Evolutionary conservation across 2,113 vertebrate species (phyloP).

Genomic region (Synodontis membranacea): DNA sequence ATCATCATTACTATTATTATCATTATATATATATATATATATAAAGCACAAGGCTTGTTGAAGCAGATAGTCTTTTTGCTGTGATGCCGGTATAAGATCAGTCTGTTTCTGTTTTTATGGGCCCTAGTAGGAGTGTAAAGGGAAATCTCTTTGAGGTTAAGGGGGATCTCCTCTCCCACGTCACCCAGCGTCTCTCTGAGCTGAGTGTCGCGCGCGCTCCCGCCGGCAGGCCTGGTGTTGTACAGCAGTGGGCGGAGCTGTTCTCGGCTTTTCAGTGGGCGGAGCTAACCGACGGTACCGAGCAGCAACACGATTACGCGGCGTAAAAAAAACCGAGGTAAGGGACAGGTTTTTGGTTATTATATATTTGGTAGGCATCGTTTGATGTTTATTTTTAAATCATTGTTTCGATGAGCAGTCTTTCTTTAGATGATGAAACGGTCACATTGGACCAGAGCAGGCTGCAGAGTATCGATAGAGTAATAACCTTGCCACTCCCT

Average conservation of each 20-base stretch:
- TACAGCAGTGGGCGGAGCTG: slow-evolving; percentile 57
- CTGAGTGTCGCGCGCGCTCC: not conserved
- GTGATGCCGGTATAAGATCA: not conserved
- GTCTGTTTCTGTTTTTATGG: not conserved
- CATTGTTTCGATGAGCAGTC: not conserved
- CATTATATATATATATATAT: no score
- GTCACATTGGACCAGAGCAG: not conserved
- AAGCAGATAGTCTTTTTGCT: no score
- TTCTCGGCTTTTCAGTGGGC: slow-evolving; percentile 66
- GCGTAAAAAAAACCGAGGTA: slow-evolving; percentile 64
- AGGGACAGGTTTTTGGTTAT: slow-evolving; percentile 60
- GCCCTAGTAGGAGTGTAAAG: slow-evolving; percentile 3
- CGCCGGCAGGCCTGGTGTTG: slow-evolving; percentile 31
- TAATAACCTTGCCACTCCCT: slow-evolving; percentile 78
- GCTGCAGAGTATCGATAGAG: slow-evolving; percentile 8
- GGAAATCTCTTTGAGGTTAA: slow-evolving; percentile 42
- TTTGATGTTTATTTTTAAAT: not conserved
- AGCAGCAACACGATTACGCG: slow-evolving; percentile 63
- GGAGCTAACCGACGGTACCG: slow-evolving; percentile 69
- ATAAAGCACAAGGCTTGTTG: no score
- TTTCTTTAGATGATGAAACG: not conserved
- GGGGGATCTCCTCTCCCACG: slow-evolving; percentile 58
- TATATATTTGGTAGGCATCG: slow-evolving; percentile 25
- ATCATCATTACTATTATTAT: no score
- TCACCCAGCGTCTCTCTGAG: slow-evolving; percentile 48